Conservation (phyloP, 2,888 invertebrate species). For the Campoplex nolae region DNA sequence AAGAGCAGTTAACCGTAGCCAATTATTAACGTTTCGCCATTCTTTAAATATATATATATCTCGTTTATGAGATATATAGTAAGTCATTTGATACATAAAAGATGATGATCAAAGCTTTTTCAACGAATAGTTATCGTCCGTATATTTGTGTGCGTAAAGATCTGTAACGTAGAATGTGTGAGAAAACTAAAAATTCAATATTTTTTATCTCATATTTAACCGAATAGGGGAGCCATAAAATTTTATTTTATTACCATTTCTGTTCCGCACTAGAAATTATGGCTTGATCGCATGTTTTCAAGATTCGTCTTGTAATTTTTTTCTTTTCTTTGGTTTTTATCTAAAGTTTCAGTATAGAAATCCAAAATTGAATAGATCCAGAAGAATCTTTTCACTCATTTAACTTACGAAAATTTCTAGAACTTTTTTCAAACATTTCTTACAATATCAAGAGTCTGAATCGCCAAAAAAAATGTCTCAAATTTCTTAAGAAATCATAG, state of each 20-base stretch:
- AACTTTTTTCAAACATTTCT: no score
- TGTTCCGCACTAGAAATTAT: no score
- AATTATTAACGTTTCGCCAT: slow-evolving; percentile 43
- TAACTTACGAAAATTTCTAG: no score
- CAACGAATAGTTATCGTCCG: not conserved
- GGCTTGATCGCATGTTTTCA: not conserved
- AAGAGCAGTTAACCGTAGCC: slow-evolving; percentile 35
- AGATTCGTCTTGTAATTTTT: not conserved
- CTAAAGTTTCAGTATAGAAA: not conserved
- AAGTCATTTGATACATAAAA: not conserved
- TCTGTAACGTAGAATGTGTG: no score
- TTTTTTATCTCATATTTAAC: no score
- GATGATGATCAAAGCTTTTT: not conserved
- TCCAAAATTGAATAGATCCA: not conserved
- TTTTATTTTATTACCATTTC: no score
- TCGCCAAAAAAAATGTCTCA: no score
- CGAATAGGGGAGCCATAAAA: no score
- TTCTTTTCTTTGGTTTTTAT: not conserved
- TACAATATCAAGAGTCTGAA: no score
- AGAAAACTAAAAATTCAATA: no score
- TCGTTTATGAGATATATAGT: not conserved
- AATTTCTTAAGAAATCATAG: no score
- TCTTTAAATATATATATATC: not conserved
- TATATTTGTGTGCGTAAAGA: no score
- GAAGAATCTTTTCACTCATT: not conserved